Conservation (phyloP, 2,113 vertebrate species). For the Thermophis baileyi region DNA sequence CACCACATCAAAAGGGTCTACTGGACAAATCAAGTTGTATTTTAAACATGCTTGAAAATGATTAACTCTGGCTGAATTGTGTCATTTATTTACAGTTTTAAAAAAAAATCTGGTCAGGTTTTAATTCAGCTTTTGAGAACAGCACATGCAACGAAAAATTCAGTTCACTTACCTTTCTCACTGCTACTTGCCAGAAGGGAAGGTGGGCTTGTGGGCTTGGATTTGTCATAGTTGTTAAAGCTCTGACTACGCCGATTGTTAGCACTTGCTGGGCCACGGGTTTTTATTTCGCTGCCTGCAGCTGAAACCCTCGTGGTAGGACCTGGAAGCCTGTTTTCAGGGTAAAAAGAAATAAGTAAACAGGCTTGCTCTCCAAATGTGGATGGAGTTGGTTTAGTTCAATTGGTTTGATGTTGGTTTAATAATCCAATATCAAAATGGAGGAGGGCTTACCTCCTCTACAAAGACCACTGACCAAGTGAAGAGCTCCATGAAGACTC, state of each 20-base stretch:
- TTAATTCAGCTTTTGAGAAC: not conserved
- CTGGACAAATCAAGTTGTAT: not conserved
- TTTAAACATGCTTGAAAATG: not conserved
- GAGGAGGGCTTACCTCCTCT: slow-evolving; percentile 12
- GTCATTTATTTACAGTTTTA: not conserved
- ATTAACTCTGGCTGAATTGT: not conserved
- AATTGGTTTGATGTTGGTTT: not conserved
- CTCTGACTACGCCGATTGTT: slow-evolving; percentile 93
- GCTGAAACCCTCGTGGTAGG: slow-evolving; percentile 82
- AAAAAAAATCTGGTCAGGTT: not conserved
- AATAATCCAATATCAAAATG: slow-evolving; percentile 38
- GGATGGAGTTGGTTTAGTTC: not conserved
- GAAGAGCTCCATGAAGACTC: not conserved
- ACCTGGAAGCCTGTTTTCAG: slow-evolving; percentile 85
- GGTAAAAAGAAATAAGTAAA: slow-evolving; percentile 34
- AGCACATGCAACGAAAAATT: not conserved
- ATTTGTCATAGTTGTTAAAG: slow-evolving; percentile 89
- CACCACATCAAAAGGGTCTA: not conserved
- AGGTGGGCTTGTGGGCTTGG: slow-evolving; percentile 79
- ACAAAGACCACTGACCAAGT: not conserved
- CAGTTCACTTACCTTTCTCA: slow-evolving; percentile 79
- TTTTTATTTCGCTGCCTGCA: slow-evolving; percentile 85
- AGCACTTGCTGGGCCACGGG: slow-evolving; percentile 75
- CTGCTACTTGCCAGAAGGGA: slow-evolving; percentile 55
- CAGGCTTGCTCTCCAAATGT: not conserved